These are phyloP conservation scores for Mesoclemmys tuberculata DNA, from an alignment of 2,113 vertebrate genomes.

Conservation along the genomic window DNA sequence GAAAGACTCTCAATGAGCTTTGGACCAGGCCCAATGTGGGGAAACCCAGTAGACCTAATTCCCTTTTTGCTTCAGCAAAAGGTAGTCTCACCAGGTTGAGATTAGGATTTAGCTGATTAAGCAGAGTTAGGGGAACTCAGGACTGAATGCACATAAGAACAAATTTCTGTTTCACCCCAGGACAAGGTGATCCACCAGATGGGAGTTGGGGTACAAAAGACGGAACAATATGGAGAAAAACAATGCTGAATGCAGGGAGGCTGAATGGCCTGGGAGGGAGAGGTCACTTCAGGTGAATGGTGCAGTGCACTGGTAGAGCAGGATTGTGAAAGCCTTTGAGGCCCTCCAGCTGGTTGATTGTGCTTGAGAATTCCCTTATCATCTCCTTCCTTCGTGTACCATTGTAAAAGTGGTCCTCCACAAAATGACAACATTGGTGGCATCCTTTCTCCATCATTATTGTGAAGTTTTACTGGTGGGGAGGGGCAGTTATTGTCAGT, in stretches of 20 bases:
- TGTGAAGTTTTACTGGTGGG: not conserved
- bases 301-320: not conserved
- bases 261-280: not conserved
- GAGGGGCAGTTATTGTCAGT: not conserved
- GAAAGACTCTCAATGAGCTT: not conserved
- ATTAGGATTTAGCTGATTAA: not conserved
- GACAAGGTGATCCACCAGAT: not conserved
- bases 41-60: not conserved
- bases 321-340: not conserved
- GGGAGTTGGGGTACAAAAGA: not conserved
- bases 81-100: not conserved
- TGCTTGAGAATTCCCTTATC: not conserved
- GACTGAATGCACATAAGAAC: not conserved
- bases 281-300: not conserved
- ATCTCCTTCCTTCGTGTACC: not conserved
- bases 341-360: not conserved
- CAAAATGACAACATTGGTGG: not conserved
- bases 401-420: not conserved
- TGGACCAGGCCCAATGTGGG: not conserved
- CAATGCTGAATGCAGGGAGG: not conserved
- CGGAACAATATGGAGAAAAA: not conserved
- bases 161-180: not conserved
- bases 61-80: not conserved
- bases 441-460: not conserved
- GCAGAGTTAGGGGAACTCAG: conserved; percentile 1